Evolutionary conservation across 2,797 vertebrate species (phyloP).

Genomic region (Muraenolepis orangiensis): DNA sequence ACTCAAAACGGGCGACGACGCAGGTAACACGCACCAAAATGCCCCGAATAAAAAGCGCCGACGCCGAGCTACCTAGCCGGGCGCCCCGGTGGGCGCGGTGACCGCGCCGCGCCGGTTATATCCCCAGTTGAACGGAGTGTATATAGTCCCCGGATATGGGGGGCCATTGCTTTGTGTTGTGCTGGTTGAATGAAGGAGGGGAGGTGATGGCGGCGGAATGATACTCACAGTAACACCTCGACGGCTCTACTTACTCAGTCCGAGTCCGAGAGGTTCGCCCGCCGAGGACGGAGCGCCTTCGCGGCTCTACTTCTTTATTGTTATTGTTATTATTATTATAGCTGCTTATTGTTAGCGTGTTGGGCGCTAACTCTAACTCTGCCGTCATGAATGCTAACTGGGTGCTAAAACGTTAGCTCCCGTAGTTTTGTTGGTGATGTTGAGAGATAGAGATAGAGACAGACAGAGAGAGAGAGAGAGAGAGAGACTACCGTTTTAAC

Average conservation of each 20-base stretch:
- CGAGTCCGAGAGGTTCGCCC: slow-evolving; percentile 68
- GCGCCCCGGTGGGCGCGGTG: slow-evolving; percentile 34
- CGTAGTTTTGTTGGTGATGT: not conserved
- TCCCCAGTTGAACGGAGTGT: slow-evolving; percentile 71
- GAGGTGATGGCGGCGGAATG: slow-evolving; percentile 88
- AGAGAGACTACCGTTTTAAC: too few relatives aligned
- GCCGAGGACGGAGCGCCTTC: slow-evolving; percentile 13
- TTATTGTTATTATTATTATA: not conserved
- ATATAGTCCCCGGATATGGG: slow-evolving; percentile 89
- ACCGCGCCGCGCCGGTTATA: slow-evolving; percentile 53
- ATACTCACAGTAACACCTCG: slow-evolving; percentile 83
- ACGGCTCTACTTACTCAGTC: slow-evolving; percentile 77
- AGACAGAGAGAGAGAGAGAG: too few relatives aligned
- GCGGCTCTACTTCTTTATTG: not conserved
- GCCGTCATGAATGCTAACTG: not conserved
- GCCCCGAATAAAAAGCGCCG: slow-evolving; percentile 71
- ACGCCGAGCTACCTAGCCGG: slow-evolving; percentile 54
- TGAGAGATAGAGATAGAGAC: too few relatives aligned
- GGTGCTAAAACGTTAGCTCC: not conserved
- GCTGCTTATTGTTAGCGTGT: not conserved
- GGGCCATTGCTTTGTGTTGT: slow-evolving; percentile 80
- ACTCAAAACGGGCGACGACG: slow-evolving; percentile 79
- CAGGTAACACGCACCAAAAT: slow-evolving; percentile 81
- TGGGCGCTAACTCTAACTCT: not conserved
- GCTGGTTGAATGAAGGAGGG: slow-evolving; percentile 74